These are phyloP conservation scores for Nymphicus hollandicus DNA, from an alignment of 2,113 vertebrate species.

Conservation along the genomic window DNA sequence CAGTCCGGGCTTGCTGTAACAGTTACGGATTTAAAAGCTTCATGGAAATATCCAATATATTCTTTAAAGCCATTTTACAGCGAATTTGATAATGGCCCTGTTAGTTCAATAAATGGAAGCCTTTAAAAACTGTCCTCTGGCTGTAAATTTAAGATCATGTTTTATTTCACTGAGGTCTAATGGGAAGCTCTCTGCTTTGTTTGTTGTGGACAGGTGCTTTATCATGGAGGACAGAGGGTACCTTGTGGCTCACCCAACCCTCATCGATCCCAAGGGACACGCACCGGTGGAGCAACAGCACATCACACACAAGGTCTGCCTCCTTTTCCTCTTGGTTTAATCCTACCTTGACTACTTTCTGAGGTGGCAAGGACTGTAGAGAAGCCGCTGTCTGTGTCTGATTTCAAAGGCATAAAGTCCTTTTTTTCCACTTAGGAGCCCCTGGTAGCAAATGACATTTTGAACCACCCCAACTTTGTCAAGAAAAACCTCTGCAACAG, in stretches of 20 bases:
- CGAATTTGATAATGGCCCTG: not conserved
- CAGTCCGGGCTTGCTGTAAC: not conserved
- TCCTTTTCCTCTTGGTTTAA: too few species aligned
- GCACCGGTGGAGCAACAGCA: slow-evolving; percentile 97
- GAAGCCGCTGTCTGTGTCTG: not conserved
- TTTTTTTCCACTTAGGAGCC: slow-evolving; percentile 80
- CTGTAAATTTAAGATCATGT: not conserved
- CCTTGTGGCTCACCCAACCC: slow-evolving; percentile 94
- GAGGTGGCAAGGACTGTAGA: not conserved
- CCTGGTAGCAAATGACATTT: slow-evolving; percentile 95
- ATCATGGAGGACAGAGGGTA: slow-evolving; percentile 99
- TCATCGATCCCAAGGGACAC: slow-evolving; percentile 98
- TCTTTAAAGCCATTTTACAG: not conserved
- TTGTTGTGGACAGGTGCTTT: slow-evolving; percentile 83
- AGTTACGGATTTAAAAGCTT: not conserved
- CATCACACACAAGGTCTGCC: slow-evolving; percentile 95
- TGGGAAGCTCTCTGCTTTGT: not conserved
- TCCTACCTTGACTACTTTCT: not conserved
- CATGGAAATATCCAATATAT: not conserved
- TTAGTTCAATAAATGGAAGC: not conserved
- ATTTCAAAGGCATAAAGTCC: not conserved
- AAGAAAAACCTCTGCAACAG: slow-evolving; percentile 99
- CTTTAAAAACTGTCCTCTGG: not conserved
- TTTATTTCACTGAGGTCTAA: not conserved
- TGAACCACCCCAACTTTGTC: slow-evolving; percentile 98